phyloP scores from a whole-genome alignment of 2,888 invertebrate species.

The Lasius fuliginosus region DNA sequence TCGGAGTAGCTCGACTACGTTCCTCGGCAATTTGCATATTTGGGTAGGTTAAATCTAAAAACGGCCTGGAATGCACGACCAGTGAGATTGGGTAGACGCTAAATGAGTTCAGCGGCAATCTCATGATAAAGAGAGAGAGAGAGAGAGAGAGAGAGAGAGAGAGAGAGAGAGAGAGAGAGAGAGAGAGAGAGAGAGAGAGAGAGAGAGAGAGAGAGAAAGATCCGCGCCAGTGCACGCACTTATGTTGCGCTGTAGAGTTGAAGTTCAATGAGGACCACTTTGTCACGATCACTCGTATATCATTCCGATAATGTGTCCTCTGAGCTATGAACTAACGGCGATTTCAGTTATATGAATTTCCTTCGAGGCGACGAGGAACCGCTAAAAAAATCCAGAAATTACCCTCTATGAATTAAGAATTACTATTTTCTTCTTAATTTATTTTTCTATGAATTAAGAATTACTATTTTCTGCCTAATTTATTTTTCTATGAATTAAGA shows the following conservation, averaged over 20 bases:
- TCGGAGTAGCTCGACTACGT: slow-evolving; percentile 61
- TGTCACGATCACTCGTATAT: background rate
- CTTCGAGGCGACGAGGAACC: background rate
- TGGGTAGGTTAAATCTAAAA: slow-evolving; percentile 82
- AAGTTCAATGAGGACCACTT: slow-evolving; percentile 9
- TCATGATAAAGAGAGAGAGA: slow-evolving; percentile 59
- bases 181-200: background rate
- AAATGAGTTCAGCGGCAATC: slow-evolving; percentile 76
- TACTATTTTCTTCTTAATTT: background rate
- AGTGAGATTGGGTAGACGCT: slow-evolving; percentile 76
- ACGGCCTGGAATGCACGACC: slow-evolving; percentile 76
- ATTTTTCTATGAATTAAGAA: background rate
- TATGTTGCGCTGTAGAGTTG: slow-evolving; percentile 35
- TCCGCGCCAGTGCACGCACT: slow-evolving; percentile 49
- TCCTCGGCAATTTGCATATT: slow-evolving; percentile 83
- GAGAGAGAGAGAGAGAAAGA: slow-evolving; percentile 37
- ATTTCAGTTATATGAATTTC: background rate
- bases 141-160: slow-evolving; percentile 20
- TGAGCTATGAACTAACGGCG: background rate
- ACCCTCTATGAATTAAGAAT: background rate
- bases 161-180: slow-evolving; percentile 33
- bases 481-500: too few species aligned
- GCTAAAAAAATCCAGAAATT: background rate
- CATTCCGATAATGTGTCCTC: too few species aligned
- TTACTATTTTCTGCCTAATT: too few species aligned